Conservation (phyloP, 2,113 vertebrate species). For the Sylvietta virens region DNA sequence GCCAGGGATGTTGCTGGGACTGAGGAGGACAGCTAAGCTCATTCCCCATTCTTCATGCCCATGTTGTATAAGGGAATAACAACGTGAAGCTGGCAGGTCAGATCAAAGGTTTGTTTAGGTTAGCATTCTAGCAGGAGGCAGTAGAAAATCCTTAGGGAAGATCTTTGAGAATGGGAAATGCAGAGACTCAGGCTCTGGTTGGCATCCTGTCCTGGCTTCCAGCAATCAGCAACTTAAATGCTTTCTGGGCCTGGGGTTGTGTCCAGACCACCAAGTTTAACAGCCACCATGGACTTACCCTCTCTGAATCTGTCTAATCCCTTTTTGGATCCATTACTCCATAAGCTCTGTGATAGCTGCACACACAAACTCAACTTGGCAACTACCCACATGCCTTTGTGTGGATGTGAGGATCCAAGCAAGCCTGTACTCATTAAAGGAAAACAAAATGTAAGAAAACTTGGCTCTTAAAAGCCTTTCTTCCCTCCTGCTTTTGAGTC, state of each 20-base stretch:
- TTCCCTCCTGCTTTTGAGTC: background rate
- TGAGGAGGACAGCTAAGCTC: background rate
- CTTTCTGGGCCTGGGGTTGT: background rate
- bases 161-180: slow-evolving; percentile 1
- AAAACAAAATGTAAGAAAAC: background rate
- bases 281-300: background rate
- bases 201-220: slow-evolving; percentile 22
- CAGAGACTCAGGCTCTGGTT: background rate
- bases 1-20: background rate
- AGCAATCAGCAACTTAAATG: slow-evolving; percentile 1
- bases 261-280: slow-evolving; percentile 55
- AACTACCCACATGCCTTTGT: background rate
- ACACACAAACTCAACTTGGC: background rate
- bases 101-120: background rate
- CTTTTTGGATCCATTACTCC: background rate
- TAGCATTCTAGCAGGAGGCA: background rate
- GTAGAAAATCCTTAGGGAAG: background rate
- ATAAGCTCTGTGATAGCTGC: background rate
- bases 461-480: background rate
- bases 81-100: background rate
- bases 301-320: slow-evolving; percentile 33
- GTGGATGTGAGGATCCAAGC: background rate
- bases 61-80: background rate
- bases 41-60: background rate
- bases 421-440: background rate